These are phyloP conservation scores for Monopterus albus DNA, from an alignment of 2,113 vertebrate genomes.

Conservation along the genomic window DNA sequence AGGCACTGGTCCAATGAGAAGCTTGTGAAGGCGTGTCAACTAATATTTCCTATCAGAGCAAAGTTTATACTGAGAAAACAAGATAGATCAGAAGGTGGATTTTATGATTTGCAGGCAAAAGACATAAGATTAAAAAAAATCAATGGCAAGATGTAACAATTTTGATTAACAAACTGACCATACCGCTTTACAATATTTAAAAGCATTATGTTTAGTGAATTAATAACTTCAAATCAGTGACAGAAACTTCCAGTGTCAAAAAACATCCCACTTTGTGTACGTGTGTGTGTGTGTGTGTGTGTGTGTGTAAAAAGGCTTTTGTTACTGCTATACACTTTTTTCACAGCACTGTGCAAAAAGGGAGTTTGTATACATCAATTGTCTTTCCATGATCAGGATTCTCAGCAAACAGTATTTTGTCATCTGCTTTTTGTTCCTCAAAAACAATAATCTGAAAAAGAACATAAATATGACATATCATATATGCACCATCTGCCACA, in stretches of 20 bases:
- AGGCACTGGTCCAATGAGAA: slow-evolving; percentile 40
- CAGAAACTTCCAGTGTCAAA: background rate
- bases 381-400: slow-evolving; percentile 84
- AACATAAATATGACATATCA: background rate
- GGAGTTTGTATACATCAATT: slow-evolving; percentile 74
- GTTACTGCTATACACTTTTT: slow-evolving; percentile 7
- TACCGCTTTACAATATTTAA: no score
- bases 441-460: slow-evolving; percentile 88
- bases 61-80: no score
- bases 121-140: no score
- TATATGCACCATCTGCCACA: background rate
- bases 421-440: slow-evolving; percentile 84
- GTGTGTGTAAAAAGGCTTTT: background rate
- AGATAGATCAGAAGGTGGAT: no score
- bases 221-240: background rate
- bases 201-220: background rate
- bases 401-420: slow-evolving; percentile 83
- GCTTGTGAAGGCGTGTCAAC: background rate
- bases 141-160: background rate
- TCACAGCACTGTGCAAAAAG: slow-evolving; percentile 76
- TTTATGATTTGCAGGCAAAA: no score
- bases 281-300: background rate
- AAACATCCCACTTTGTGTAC: background rate
- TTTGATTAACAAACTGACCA: no score
- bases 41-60: no score